Evolutionary conservation across 2,797 vertebrate species (phyloP).

Genomic region (Characodon lateralis): DNA sequence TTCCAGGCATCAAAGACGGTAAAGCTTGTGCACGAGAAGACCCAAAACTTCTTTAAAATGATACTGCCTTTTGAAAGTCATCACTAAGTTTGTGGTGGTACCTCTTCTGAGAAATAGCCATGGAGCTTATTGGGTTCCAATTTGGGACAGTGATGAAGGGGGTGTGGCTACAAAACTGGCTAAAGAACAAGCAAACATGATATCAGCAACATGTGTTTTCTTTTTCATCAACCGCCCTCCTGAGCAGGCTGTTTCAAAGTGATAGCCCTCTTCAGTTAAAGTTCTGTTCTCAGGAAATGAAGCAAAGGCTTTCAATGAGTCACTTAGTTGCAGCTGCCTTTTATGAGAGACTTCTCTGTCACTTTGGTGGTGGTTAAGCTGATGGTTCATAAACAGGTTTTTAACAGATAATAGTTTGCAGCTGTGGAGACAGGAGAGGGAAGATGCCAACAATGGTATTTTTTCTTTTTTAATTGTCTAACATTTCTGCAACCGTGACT

Average conservation of each 20-base stretch:
- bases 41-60: neutral
- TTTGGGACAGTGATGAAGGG: neutral
- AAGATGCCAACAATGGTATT: slow-evolving; percentile 4
- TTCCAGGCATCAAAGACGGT: neutral
- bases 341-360: slow-evolving; percentile 22
- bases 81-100: neutral
- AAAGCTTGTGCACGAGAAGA: neutral
- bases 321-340: slow-evolving; percentile 22
- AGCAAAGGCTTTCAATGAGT: slow-evolving; percentile 51
- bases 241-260: slow-evolving; percentile 22
- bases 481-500: slow-evolving; percentile 5
- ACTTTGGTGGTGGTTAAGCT: slow-evolving; percentile 41
- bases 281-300: slow-evolving; percentile 54
- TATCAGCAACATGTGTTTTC: slow-evolving; percentile 53
- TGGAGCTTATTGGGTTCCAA: neutral
- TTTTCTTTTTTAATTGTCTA: slow-evolving; percentile 5
- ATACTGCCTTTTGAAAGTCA: neutral
- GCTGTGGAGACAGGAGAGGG: slow-evolving; percentile 18
- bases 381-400: slow-evolving; percentile 45
- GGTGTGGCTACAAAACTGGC: neutral
- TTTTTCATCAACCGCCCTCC: slow-evolving; percentile 10
- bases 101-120: neutral
- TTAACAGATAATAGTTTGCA: slow-evolving; percentile 34
- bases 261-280: slow-evolving; percentile 51
- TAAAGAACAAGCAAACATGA: slow-evolving; percentile 15